phyloP scores from a whole-genome alignment of 2,113 vertebrate genomes.

The Hemibagrus wyckioides region DNA sequence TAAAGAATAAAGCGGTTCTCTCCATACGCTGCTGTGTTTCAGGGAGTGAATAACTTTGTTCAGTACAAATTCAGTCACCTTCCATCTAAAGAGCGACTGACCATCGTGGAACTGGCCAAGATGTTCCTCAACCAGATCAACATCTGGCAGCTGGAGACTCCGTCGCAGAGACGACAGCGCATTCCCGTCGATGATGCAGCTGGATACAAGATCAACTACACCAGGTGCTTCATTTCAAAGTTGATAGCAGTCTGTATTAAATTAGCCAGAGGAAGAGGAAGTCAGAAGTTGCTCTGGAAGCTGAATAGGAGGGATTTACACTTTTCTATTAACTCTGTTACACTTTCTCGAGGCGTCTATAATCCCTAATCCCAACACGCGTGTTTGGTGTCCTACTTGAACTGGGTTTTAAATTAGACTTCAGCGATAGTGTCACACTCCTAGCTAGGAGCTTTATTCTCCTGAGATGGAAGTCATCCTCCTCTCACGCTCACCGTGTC shows the following conservation, averaged over 20 bases:
- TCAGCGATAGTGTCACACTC: background rate
- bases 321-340: background rate
- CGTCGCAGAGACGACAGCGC: constrained; percentile 87
- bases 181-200: constrained; percentile 88
- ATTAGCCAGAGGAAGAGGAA: background rate
- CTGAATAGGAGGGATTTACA: background rate
- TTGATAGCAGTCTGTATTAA: background rate
- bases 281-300: background rate
- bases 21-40: constrained; percentile 15
- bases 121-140: constrained; percentile 99
- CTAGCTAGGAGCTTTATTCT: background rate
- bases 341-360: background rate
- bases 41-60: constrained; percentile 99
- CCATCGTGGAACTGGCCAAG: constrained; percentile 94
- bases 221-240: constrained; percentile 75
- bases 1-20: too few relatives aligned
- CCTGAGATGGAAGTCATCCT: background rate
- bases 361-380: background rate
- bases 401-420: background rate
- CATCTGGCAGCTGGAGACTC: constrained; percentile 97
- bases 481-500: background rate
- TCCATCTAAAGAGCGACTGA: constrained; percentile 93
- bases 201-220: constrained; percentile 96
- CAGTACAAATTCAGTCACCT: constrained; percentile 99
- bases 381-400: background rate